phyloP scores from a whole-genome alignment of 2,888 invertebrate species.

The Pyrrhia umbra region DNA sequence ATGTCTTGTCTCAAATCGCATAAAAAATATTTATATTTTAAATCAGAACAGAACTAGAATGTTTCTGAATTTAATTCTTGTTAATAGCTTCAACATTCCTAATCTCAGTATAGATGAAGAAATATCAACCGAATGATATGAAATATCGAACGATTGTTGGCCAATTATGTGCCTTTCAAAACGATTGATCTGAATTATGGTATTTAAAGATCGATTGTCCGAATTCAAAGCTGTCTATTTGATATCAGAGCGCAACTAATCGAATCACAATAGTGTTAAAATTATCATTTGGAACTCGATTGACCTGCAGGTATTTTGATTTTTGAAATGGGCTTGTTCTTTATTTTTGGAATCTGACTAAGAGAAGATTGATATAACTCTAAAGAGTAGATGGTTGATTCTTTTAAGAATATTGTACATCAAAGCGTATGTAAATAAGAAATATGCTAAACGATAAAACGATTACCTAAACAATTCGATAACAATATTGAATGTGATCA shows the following conservation, averaged over 20 bases:
- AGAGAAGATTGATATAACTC: neutral
- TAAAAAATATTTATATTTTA: neutral
- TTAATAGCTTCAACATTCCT: constrained; percentile 4
- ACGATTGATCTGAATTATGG: constrained; percentile 61
- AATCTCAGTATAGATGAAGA: constrained; percentile 30
- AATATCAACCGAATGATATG: constrained; percentile 39
- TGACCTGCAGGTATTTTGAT: constrained; percentile 56
- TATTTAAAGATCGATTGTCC: constrained; percentile 71
- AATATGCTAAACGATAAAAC: constrained; percentile 12
- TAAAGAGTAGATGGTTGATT: neutral
- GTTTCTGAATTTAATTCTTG: too few species aligned
- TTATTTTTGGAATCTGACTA: constrained; percentile 24
- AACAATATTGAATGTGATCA: constrained; percentile 22
- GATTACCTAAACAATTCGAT: constrained; percentile 5
- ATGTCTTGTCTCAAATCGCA: too few species aligned
- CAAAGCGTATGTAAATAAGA: constrained; percentile 22
- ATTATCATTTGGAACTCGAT: constrained; percentile 59
- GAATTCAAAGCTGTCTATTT: constrained; percentile 72
- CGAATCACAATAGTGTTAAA: constrained; percentile 68
- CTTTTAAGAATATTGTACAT: neutral
- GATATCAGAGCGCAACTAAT: constrained; percentile 78
- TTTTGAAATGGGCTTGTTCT: constrained; percentile 16
- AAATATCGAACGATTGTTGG: constrained; percentile 54
- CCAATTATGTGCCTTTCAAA: constrained; percentile 63
- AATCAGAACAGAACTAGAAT: neutral